Evolutionary conservation across 1,140 invertebrate genomes (phyloP), one percentile per base, ranked within the genome.

Genomic region (Drosophila nigrodunni): DNA sequence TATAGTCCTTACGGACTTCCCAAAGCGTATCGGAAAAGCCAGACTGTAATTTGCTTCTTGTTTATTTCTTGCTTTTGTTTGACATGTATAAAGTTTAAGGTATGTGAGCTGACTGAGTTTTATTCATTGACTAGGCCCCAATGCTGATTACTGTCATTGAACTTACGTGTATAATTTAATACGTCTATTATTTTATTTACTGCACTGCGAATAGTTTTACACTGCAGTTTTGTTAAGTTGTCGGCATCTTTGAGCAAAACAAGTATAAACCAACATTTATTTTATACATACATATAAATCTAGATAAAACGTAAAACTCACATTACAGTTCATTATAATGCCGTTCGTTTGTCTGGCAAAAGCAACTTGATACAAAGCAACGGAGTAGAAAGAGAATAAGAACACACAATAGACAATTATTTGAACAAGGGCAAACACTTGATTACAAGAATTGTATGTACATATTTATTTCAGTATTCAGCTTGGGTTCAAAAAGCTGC

Each of bases 401-500:
- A 44, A 39, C 60, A 59, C 44, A 82, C 75, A 78, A 82, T 82
- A 59, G 55, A 66, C 39, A 75, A 78, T 82, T 82, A 82, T 81
- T 64, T 81, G 73, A 62, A 77, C 25, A 49, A 74, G 34, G 46
- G 46, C 37, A n/a, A 35, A 21, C 44, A 64, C n/a, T 25, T 13
- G 46, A 34, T 62, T 44, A 62, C 46, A 37, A 43, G 25, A 30
- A 52, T 46, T 57, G 58, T 57, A 43, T 21, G 39, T 66, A 18
- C 50, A 13, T 47, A 8, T 30, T 15, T 15, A 49, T 44, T 64
- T 62, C 50, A 50, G 47, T 60, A 66, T 80, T 73, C 82, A 70
- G 77, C 81, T 85, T 58, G 68, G 81, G 49, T 50, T 67, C 86
- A 74, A 80, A 64, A 77, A 74, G 73, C 82, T 81, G 78, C 81